These are phyloP conservation scores for Sebastes kiyomatsui DNA, from an alignment of 2,797 vertebrate species.

Conservation along the genomic window DNA sequence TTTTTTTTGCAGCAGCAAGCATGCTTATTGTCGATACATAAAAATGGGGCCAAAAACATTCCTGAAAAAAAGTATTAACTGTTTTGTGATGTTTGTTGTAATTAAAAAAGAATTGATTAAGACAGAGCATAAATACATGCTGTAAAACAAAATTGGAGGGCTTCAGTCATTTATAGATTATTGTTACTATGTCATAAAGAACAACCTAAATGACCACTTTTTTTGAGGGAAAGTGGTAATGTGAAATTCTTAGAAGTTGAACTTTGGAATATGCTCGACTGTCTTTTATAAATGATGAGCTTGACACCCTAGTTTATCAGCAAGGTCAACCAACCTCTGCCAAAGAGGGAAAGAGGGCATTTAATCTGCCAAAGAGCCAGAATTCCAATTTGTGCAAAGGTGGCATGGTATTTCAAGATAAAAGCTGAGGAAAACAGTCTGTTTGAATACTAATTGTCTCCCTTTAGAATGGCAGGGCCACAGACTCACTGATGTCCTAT, in stretches of 20 bases:
- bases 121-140: neutral
- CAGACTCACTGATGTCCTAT: slow-evolving; percentile 60
- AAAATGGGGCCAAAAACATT: slow-evolving; percentile 9
- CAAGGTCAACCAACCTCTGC: slow-evolving; percentile 62
- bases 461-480: slow-evolving; percentile 44
- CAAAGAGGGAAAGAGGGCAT: neutral
- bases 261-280: neutral
- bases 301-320: slow-evolving; percentile 56
- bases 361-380: slow-evolving; percentile 58
- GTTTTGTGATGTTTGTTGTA: slow-evolving; percentile 7
- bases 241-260: slow-evolving; percentile 26
- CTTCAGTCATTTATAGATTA: neutral
- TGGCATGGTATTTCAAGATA: slow-evolving; percentile 63
- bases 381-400: slow-evolving; percentile 67
- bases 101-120: neutral
- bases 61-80: neutral
- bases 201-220: neutral
- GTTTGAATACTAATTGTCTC: slow-evolving; percentile 68
- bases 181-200: neutral
- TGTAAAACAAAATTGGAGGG: neutral
- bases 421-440: slow-evolving; percentile 56
- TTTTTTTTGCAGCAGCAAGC: slow-evolving; percentile 36
- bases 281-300: slow-evolving; percentile 55
- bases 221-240: neutral
- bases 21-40: slow-evolving; percentile 35